These are phyloP conservation scores for Punctoribates punctum DNA, from an alignment of 2,888 invertebrate species.

Conservation along the genomic window DNA sequence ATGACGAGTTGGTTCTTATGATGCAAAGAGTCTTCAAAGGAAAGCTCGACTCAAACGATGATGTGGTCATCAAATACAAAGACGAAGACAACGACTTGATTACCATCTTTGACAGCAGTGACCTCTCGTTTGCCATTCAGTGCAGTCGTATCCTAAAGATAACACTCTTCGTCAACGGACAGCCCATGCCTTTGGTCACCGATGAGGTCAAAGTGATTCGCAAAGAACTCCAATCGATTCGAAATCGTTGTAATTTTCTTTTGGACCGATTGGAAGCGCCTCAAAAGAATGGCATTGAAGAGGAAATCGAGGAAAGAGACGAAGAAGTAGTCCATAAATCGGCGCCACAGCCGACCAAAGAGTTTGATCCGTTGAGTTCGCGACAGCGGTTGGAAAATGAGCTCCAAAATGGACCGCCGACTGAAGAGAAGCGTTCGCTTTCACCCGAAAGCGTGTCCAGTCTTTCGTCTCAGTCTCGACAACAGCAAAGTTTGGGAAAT, in stretches of 20 bases:
- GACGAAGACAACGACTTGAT: slow-evolving; percentile 70
- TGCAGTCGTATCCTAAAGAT: slow-evolving; percentile 64
- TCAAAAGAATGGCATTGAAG: neutral
- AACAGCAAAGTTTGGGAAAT: slow-evolving; percentile 42
- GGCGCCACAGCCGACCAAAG: slow-evolving; percentile 45
- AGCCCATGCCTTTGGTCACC: slow-evolving; percentile 52
- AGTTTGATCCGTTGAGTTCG: slow-evolving; percentile 47
- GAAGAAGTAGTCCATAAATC: neutral
- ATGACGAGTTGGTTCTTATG: slow-evolving; percentile 67
- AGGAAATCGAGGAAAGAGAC: neutral
- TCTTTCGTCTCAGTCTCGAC: slow-evolving; percentile 45
- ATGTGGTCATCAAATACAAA: slow-evolving; percentile 67
- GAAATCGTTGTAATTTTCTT: slow-evolving; percentile 62
- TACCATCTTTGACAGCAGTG: slow-evolving; percentile 67
- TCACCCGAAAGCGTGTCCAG: slow-evolving; percentile 46
- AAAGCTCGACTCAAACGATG: slow-evolving; percentile 63
- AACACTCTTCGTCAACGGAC: slow-evolving; percentile 59
- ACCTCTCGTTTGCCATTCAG: slow-evolving; percentile 67
- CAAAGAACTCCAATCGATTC: slow-evolving; percentile 58
- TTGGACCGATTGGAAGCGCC: slow-evolving; percentile 55
- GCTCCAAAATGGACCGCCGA: slow-evolving; percentile 35
- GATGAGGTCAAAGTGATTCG: slow-evolving; percentile 58
- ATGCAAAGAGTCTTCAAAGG: slow-evolving; percentile 68
- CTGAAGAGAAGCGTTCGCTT: slow-evolving; percentile 44
- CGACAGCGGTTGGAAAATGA: slow-evolving; percentile 41